Base-by-base conservation (phyloP, 2,797 vertebrate genomes). In the Vultur gryphus region DNA sequence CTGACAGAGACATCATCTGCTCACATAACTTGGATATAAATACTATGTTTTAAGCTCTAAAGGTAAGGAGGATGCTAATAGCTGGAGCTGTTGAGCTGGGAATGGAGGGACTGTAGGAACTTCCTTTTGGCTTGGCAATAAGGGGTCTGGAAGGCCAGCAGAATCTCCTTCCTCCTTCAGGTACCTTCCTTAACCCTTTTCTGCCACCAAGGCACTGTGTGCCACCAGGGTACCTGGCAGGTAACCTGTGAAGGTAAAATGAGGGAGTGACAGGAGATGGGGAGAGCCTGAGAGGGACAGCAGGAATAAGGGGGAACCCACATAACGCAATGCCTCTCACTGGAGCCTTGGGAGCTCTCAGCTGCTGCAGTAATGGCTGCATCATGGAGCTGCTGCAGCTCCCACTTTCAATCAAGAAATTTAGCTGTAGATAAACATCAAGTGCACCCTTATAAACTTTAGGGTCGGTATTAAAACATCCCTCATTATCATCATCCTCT, bases 1-100 rank as follows among this genome's bases (percentile, higher is more conserved):
- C 97, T 97, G 95, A 91, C 69, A 78, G 89, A 91, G 92, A 86
- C 84, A 81, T 87, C 90, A 90, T 70, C 97, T 62, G 73, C 94
- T 97, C 57, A 15, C 18, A 24, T 33, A 91, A 84, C 51, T 54
- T 70, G 80, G 75, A 90, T 89, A 92, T 90, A 96, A 97, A 97
- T 97, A 96, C 91, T 93, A 23, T 62, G 85, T 89, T 86, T 91
- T 85, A 61, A 49, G 39, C 62, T 77, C 39, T 90, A 70, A 87
- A 87, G 93, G 71, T 76, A 84, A 87, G 87, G 59, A 85, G 65
- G 79, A 91, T 96, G 85, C 91, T 94, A 95, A 67, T n/a, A 94
- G 84, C 66, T 90, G 72, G 25, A 95, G 59, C 87, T 90, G 90
- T 88, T 89, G 72, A 83, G 81, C 78, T 81, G 70, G 17, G 46